Evolutionary conservation across 2,113 vertebrate species (phyloP).

Genomic region (Xiphorhynchus elegans): DNA sequence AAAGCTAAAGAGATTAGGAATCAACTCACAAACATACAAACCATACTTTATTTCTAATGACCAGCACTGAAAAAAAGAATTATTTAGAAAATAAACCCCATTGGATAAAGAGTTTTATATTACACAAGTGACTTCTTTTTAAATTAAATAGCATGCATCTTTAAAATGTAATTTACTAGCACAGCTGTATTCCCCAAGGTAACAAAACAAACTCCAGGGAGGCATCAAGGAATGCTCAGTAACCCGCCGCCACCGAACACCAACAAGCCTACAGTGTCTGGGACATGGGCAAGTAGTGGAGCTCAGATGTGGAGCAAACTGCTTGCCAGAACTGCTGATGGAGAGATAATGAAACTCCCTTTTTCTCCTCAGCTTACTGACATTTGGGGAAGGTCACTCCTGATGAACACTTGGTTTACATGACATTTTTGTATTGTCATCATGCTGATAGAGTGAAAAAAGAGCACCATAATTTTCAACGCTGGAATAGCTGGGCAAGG

Average conservation of each 20-base stretch:
- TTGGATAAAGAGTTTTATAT: conserved; percentile 17
- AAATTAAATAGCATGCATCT: background rate
- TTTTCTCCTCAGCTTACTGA: background rate
- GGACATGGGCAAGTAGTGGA: background rate
- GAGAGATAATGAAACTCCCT: background rate
- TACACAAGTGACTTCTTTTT: conserved; percentile 1
- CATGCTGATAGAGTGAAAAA: background rate
- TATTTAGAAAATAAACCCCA: background rate
- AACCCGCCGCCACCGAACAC: background rate
- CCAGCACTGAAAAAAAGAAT: background rate
- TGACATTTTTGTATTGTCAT: background rate
- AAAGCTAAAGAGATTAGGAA: background rate
- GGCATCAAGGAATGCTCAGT: background rate
- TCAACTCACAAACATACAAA: background rate
- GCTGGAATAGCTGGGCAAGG: background rate
- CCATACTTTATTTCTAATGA: background rate
- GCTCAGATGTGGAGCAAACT: background rate
- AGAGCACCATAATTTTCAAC: background rate
- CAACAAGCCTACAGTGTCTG: background rate
- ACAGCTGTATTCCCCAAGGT: conserved; percentile 3
- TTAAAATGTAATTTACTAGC: conserved; percentile 23
- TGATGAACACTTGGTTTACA: background rate
- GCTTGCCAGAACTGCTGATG: background rate
- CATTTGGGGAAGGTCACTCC: background rate
- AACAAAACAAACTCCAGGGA: conserved; percentile 12